A percentile compares a stretch with the other conserved stretches of the same genome.
Evolutionary conservation across 2,888 invertebrate genomes (phyloP).

Genomic region (Harpalus rubripes): DNA sequence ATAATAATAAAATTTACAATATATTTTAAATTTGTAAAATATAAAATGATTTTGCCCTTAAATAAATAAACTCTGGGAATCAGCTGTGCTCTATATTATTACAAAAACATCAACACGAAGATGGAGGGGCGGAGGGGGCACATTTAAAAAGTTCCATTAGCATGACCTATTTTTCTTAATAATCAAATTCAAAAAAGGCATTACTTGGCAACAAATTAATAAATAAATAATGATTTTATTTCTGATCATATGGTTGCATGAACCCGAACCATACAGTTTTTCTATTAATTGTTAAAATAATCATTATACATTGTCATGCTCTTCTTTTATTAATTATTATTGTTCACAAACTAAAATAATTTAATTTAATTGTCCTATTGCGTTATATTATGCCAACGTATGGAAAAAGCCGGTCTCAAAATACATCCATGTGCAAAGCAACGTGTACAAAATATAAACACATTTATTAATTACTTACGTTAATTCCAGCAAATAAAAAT

Average conservation of each 20-base stretch:
- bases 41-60: slow-evolving; percentile 32
- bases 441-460: slow-evolving; percentile 65
- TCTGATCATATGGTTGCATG: background rate
- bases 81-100: slow-evolving; percentile 65
- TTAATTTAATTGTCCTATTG: background rate
- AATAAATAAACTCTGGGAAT: slow-evolving; percentile 37
- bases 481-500: slow-evolving; percentile 20
- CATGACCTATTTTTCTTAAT: slow-evolving; percentile 48
- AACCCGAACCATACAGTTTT: background rate
- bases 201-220: background rate
- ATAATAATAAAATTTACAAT: slow-evolving; percentile 4
- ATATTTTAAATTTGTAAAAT: slow-evolving; percentile 11
- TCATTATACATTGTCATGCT: background rate
- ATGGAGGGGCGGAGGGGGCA: slow-evolving; percentile 5
- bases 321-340: background rate
- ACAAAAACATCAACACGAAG: slow-evolving; percentile 57
- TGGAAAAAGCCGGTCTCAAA: slow-evolving; percentile 64
- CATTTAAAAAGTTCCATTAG: slow-evolving; percentile 41
- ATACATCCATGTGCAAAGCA: slow-evolving; percentile 60
- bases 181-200: slow-evolving; percentile 5
- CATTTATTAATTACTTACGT: slow-evolving; percentile 65
- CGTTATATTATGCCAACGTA: slow-evolving; percentile 36
- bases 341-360: slow-evolving; percentile 6
- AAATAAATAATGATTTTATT: slow-evolving; percentile 19
- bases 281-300: background rate